These are phyloP conservation scores for Cottus gobio DNA, from an alignment of 2,113 vertebrate genomes.

Conservation along the genomic window DNA sequence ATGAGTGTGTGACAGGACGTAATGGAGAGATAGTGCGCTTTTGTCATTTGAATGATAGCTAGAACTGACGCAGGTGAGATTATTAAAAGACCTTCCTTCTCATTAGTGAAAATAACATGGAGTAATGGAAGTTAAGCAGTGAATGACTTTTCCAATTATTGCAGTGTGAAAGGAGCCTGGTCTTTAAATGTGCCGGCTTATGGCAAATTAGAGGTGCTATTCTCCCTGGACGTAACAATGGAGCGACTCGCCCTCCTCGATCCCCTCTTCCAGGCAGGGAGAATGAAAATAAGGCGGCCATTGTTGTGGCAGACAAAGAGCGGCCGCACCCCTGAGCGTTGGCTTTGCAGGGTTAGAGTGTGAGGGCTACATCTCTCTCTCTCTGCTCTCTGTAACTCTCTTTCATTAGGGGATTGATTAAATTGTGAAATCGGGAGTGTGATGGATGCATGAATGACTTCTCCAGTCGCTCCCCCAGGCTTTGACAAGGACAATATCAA, in stretches of 20 bases:
- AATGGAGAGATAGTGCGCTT: constrained; percentile 44
- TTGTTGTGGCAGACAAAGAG: constrained; percentile 84
- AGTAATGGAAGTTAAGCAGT: constrained; percentile 81
- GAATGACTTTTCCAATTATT: constrained; percentile 89
- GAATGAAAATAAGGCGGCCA: constrained; percentile 86
- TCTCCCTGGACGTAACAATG: constrained; percentile 80
- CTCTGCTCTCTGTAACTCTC: constrained; percentile 63
- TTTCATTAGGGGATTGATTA: constrained; percentile 86
- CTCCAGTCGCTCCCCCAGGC: constrained; percentile 80
- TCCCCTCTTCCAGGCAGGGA: constrained; percentile 53
- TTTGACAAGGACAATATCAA: constrained; percentile 84
- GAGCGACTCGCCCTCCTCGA: constrained; percentile 55
- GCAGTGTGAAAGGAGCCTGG: constrained; percentile 90
- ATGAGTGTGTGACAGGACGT: constrained; percentile 23
- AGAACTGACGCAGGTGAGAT: constrained; percentile 59
- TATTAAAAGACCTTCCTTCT: constrained; percentile 68
- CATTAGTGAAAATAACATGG: constrained; percentile 74
- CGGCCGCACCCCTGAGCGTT: constrained; percentile 78
- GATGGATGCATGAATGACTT: constrained; percentile 83
- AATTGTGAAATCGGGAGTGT: constrained; percentile 85
- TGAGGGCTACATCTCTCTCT: constrained; percentile 51
- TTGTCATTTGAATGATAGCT: constrained; percentile 58
- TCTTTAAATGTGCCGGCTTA: constrained; percentile 89
- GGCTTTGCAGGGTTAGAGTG: constrained; percentile 78
- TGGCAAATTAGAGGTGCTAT: constrained; percentile 90